Conservation (phyloP, 2,888 invertebrate species). For the Lochmaea capreae region DNA sequence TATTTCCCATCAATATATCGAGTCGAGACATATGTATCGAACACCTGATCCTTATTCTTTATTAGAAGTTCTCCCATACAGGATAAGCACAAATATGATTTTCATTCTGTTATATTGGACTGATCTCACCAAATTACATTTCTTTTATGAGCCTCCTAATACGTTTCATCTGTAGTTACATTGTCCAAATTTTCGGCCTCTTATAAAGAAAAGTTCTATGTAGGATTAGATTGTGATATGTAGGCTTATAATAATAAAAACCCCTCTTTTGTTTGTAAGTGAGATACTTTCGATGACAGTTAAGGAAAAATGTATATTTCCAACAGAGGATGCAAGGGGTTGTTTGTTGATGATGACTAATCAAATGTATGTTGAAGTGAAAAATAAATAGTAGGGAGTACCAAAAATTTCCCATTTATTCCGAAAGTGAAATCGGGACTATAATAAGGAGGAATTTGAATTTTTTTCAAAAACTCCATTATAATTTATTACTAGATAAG, state of each 20-base stretch:
- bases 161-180: slow-evolving; percentile 20
- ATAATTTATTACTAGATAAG: too few relatives aligned
- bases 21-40: slow-evolving; percentile 25
- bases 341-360: too few relatives aligned
- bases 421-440: too few relatives aligned
- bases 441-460: too few relatives aligned
- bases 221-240: slow-evolving; percentile 12
- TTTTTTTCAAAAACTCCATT: too few relatives aligned
- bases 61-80: slow-evolving; percentile 30
- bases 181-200: slow-evolving; percentile 26
- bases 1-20: slow-evolving; percentile 17
- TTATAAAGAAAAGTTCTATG: slow-evolving; percentile 13
- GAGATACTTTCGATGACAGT: not conserved
- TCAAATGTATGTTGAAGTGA: too few relatives aligned
- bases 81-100: slow-evolving; percentile 32
- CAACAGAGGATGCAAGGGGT: too few relatives aligned
- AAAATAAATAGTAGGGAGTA: too few relatives aligned
- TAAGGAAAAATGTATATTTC: not conserved
- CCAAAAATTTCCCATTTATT: too few relatives aligned
- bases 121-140: slow-evolving; percentile 38
- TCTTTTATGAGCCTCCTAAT: slow-evolving; percentile 34
- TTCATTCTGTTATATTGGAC: slow-evolving; percentile 38
- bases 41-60: slow-evolving; percentile 38
- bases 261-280: not conserved
- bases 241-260: slow-evolving; percentile 24